phyloP scores from a whole-genome alignment of 2,113 vertebrate genomes.

The Sarotherodon lohbergeri region DNA sequence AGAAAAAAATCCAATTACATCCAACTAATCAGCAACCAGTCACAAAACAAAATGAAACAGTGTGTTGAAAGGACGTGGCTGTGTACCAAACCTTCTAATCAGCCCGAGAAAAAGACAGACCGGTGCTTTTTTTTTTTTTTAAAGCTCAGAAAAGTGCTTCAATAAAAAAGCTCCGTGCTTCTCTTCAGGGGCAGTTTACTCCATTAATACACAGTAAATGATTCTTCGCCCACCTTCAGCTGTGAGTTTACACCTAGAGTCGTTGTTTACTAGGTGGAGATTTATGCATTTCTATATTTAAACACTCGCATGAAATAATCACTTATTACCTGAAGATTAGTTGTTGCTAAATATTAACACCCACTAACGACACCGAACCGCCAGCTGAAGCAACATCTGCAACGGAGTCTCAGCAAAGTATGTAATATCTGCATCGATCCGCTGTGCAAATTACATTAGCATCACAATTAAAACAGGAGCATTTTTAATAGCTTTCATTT shows the following conservation, averaged over 20 bases:
- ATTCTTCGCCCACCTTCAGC: not conserved
- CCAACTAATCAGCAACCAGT: slow-evolving; percentile 49
- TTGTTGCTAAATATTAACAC: not conserved
- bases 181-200: not conserved
- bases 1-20: slow-evolving; percentile 45
- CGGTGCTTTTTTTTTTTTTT: slow-evolving; percentile 24
- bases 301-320: not conserved
- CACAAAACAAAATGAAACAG: slow-evolving; percentile 43
- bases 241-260: not conserved
- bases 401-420: not conserved
- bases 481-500: not conserved
- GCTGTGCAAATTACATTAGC: not conserved
- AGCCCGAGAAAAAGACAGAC: slow-evolving; percentile 8
- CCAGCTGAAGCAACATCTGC: not conserved
- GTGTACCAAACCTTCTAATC: slow-evolving; percentile 40
- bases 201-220: slow-evolving; percentile 19
- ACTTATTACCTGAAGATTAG: not conserved
- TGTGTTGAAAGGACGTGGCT: slow-evolving; percentile 11
- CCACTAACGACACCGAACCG: not conserved
- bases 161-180: not conserved
- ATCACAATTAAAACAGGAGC: not conserved
- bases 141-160: slow-evolving; percentile 20
- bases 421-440: not conserved
- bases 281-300: not conserved
- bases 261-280: not conserved